Evolutionary conservation across 2,113 vertebrate species (phyloP).

Genomic region (Stigmatopora nigra): DNA sequence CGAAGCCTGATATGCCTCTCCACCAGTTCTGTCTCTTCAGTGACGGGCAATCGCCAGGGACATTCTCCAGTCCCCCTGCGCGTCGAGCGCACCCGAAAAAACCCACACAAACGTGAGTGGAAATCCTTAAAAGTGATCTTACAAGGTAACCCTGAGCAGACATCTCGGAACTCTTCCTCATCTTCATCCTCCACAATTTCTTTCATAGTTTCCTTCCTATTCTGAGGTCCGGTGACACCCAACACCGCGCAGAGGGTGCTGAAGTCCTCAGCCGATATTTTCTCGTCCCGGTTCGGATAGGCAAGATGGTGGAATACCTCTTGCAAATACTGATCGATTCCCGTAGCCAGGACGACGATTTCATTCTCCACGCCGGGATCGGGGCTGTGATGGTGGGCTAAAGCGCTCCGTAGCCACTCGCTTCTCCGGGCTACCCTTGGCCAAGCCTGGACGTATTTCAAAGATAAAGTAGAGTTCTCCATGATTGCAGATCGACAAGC

Average conservation of each 20-base stretch:
- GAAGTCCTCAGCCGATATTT: constrained; percentile 67
- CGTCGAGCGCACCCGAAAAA: constrained; percentile 56
- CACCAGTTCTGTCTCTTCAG: constrained; percentile 68
- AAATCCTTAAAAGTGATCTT: constrained; percentile 68
- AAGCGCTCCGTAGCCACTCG: constrained; percentile 68
- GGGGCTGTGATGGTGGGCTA: constrained; percentile 63
- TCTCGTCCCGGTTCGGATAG: constrained; percentile 46
- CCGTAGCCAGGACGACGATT: constrained; percentile 70
- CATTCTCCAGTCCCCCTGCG: constrained; percentile 6
- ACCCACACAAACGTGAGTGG: constrained; percentile 69
- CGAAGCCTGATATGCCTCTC: constrained; percentile 67
- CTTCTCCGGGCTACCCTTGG: constrained; percentile 61
- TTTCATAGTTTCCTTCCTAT: not conserved
- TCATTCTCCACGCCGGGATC: constrained; percentile 65
- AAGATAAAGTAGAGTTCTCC: constrained; percentile 17
- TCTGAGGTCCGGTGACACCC: constrained; percentile 35
- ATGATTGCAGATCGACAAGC: constrained; percentile 15
- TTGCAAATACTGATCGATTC: constrained; percentile 74
- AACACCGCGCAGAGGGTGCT: constrained; percentile 61
- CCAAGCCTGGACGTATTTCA: constrained; percentile 12
- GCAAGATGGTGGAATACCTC: constrained; percentile 75
- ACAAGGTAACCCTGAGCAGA: constrained; percentile 44
- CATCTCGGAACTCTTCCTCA: constrained; percentile 32
- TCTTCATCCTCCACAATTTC: not conserved
- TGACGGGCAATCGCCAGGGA: constrained; percentile 52